Base-by-base conservation (phyloP, 1,140 invertebrate species). In the Nasonia vitripennis region DNA sequence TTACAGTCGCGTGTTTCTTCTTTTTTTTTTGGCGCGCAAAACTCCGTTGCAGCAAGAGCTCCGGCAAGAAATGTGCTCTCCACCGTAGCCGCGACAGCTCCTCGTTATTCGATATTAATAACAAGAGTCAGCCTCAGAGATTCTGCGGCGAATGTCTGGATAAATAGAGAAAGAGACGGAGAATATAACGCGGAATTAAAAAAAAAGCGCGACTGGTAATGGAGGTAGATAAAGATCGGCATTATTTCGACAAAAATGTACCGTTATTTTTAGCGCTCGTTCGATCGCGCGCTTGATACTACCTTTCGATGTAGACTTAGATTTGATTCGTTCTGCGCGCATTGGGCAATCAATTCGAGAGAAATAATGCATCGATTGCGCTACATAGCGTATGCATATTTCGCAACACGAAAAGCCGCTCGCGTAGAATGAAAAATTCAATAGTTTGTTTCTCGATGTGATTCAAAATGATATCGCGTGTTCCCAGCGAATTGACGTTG, bases 91-190 rank as follows among this genome's bases (percentile, higher is more conserved):
- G 31, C 51, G 17, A 45, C 48, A 81, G 87, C 90, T 90, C 89
- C 91, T 92, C 89, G 91, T 91, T 92, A 92, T 91, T 92, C 89
- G 90, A 91, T 92, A 92, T 92, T 92, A 92, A 92, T 92, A 91
- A 92, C 89, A 88, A 91, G 90, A 87, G 51, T 79, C 41, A 55
- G 82, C 45, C 27, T 84, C 41, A 27, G 78, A 81, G 70, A 81
- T 67, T 81, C 37, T 71, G 20, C 62, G 34, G 31, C 55, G 23
- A 41, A 27, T 20, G 37, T 12, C 27, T 67, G 83, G 41, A 31
- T 73, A 81, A 71, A 78, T 79, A 85, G 78, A 81, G 86, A 79
- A 83, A 85, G 81, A 87, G 73, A 84, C 55, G 78, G 31, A 48
- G 34, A 62, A 78, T 20, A 17, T 51, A 70, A 75, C n/a, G 41